Base-by-base conservation (phyloP, 2,797 vertebrate genomes). In the Rhynchotus rufescens region DNA sequence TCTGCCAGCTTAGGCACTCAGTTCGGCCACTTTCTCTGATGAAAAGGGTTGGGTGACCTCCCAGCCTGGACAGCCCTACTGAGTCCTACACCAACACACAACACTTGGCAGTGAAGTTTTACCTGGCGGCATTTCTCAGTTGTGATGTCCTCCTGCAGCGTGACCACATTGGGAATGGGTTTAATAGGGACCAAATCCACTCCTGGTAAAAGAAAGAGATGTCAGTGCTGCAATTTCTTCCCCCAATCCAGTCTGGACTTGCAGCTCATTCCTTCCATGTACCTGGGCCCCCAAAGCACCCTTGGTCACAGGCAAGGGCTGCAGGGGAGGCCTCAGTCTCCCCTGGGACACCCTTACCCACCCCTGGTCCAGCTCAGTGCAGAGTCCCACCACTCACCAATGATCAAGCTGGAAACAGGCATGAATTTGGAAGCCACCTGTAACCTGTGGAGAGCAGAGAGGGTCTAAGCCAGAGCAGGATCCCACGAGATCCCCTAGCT, bases 361-460 rank as follows among this genome's bases (percentile, higher is more conserved):
- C 6, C 30, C 30, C 16, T 10, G 15, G 12, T 25, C 47, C 52
- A 15, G 28, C 30, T 28, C 61, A 20, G 52, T 4, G 6, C 36
- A 23, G 2, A 7, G 3, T 2, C 6, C 28, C 36, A 7, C 0
- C 52, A 97, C 99, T 98, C 95, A 99, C 99, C 99, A 47, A 99
- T 98, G 49, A 99, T 98, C 52, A 99, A 98, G 96, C 99, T 99
- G 86, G 99, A 99, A 60, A 99, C 98, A 0, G 99, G 99, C 99
- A 99, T 99, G 94, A 99, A 99, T 68, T 99, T 99, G 45, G 99
- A 98, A 4, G 99, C 99, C 88, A 99, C 99, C 64, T 99, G 99
- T 74, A 99, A 93, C 99, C 99, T 99, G 73, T 4, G 5, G 30
- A 89, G 5, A 89, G n/a, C 3, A 92, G 7, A 88, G 8, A 64